phyloP scores from a whole-genome alignment of 1,140 invertebrate species.

The Ceratina australensis region DNA sequence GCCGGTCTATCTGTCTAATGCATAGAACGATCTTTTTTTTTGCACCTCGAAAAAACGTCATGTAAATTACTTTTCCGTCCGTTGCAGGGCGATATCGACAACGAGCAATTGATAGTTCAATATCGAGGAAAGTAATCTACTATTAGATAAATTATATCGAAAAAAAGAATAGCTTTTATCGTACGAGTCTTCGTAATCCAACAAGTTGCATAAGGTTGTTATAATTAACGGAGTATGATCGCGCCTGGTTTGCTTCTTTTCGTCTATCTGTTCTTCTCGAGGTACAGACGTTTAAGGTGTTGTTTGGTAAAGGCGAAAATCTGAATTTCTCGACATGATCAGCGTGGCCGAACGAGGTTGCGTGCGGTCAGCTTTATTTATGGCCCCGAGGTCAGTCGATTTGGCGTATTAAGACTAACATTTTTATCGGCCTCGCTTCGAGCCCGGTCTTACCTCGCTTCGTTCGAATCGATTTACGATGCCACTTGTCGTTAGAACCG shows the following conservation, averaged over 20 bases:
- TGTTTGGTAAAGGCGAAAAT: conserved; percentile 15
- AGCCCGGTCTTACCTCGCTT: not conserved
- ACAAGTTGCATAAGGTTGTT: too few species aligned
- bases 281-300: not conserved
- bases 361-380: conserved; percentile 46
- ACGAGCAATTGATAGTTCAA: too few species aligned
- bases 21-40: too few species aligned
- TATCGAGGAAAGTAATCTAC: too few species aligned
- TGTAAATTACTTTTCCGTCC: too few species aligned
- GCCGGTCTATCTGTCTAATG: too few species aligned
- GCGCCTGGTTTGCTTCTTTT: not conserved
- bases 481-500: not conserved
- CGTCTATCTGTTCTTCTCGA: not conserved
- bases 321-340: conserved; percentile 31
- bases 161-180: too few species aligned
- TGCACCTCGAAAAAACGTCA: too few species aligned
- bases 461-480: conserved; percentile 1
- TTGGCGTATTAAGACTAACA: conserved; percentile 33
- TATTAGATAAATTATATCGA: too few species aligned
- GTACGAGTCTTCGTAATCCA: too few species aligned
- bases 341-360: conserved; percentile 27
- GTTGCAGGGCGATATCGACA: too few species aligned
- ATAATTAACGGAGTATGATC: too few species aligned
- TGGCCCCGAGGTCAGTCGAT: conserved; percentile 45
- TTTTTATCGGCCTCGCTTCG: conserved; percentile 36